phyloP scores from a whole-genome alignment of 2,888 invertebrate species.

The Morpho achilles region DNA sequence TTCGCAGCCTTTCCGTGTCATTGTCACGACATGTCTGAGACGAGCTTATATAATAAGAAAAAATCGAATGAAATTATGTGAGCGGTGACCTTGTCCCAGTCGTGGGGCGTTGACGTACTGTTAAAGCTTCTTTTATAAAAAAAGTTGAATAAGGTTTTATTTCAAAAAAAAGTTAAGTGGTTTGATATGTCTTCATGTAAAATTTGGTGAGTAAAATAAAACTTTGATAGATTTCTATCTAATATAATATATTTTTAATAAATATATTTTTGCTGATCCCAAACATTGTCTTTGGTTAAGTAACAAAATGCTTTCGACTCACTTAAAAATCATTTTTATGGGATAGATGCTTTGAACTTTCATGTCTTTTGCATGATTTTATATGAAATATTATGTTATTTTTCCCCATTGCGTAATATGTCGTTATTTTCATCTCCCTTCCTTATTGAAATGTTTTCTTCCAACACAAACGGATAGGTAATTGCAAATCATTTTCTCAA shows the following conservation, averaged over 20 bases:
- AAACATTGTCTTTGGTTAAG: no score
- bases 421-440: neutral
- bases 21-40: slow-evolving; percentile 6
- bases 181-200: no score
- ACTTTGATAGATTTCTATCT: no score
- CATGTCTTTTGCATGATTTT: no score
- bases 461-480: slow-evolving; percentile 1
- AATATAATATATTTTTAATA: no score
- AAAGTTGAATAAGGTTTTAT: neutral
- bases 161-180: neutral
- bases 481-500: slow-evolving; percentile 2
- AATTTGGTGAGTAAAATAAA: no score
- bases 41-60: neutral
- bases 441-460: neutral
- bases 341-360: no score
- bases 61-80: slow-evolving; percentile 4
- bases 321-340: no score
- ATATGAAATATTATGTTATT: no score
- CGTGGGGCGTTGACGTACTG: neutral
- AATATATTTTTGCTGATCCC: no score
- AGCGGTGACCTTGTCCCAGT: slow-evolving; percentile 2
- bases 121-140: neutral
- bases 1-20: slow-evolving; percentile 17
- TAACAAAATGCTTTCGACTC: no score
- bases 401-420: no score